Evolutionary conservation across 2,797 vertebrate genomes (phyloP).

Genomic region (Galago senegalensis): DNA sequence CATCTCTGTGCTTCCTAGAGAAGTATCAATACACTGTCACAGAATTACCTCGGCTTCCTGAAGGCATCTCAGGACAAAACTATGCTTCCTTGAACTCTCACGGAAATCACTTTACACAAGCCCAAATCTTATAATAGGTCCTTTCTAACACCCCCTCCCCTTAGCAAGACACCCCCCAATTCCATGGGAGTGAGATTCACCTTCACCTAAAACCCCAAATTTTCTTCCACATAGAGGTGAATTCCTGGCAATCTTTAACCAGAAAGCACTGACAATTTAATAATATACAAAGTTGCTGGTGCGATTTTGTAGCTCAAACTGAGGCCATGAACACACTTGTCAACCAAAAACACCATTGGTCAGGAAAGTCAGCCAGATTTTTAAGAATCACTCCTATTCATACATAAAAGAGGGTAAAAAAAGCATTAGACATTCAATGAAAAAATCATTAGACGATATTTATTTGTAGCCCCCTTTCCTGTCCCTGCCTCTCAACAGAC

Average conservation of each 20-base stretch:
- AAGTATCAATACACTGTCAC: background rate
- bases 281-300: background rate
- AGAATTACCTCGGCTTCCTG: constrained; percentile 17
- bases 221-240: background rate
- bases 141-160: background rate
- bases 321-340: background rate
- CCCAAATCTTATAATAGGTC: background rate
- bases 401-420: background rate
- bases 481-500: background rate
- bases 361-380: background rate
- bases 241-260: background rate
- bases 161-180: background rate
- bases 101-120: background rate
- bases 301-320: background rate
- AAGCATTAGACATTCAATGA: background rate
- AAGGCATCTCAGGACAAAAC: background rate
- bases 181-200: background rate
- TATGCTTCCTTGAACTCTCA: background rate
- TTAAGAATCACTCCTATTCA: background rate
- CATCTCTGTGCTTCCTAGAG: background rate
- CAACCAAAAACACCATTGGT: background rate
- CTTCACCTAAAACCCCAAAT: background rate
- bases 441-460: background rate
- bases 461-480: background rate
- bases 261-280: background rate